Percentiles rank a stretch among this genome's conserved stretches.
Conservation (phyloP, 30 jellyfish, hydroid and myxozoan genomes). For the Hydractinia symbiolongicarpus region DNA sequence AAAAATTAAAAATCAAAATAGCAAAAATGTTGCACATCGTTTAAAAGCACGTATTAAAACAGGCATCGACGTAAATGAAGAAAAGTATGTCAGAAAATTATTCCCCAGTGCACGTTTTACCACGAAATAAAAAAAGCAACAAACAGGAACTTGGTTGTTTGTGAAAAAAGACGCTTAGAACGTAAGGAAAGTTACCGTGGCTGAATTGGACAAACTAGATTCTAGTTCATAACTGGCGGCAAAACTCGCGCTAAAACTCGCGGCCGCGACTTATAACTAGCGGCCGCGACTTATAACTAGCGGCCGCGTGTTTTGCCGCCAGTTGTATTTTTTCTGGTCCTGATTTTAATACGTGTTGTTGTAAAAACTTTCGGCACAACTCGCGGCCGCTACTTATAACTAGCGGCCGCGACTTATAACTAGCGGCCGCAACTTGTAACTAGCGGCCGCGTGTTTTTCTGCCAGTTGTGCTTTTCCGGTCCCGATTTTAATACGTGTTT, state of each 20-base stretch:
- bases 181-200: too few species aligned
- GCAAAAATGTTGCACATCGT: too few species aligned
- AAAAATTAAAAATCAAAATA: too few species aligned
- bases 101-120: too few species aligned
- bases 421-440: not conserved
- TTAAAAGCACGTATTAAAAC: too few species aligned
- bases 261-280: not conserved
- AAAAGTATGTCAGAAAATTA: too few species aligned
- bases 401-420: not conserved
- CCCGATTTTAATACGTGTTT: not conserved
- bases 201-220: not conserved
- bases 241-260: too few species aligned
- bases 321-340: not conserved
- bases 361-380: not conserved
- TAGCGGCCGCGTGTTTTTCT: not conserved
- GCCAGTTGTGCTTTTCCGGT: not conserved
- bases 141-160: too few species aligned
- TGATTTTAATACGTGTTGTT: not conserved
- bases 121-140: too few species aligned
- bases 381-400: not conserved
- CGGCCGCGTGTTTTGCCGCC: not conserved
- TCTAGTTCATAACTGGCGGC: not conserved
- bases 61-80: too few species aligned
- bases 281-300: not conserved
- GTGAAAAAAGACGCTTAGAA: too few species aligned